Evolutionary conservation across 1,140 invertebrate genomes (phyloP), one percentile per base, ranked within the genome.

Genomic region (Coelopa frigida): DNA sequence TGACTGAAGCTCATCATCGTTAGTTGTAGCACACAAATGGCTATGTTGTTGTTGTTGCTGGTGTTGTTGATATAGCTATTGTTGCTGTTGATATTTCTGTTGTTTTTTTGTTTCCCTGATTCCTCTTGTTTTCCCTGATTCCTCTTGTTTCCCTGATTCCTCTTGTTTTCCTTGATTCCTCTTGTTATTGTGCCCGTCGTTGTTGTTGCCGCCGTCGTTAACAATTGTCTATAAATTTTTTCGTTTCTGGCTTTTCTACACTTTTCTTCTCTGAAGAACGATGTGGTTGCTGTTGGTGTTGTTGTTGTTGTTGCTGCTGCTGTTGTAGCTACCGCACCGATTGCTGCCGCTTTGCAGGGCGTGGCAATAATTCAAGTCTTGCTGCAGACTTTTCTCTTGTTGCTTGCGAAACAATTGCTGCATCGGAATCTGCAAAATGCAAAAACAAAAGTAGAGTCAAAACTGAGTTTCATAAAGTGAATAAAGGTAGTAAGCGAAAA

Each of bases 341-440:
- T 37, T 49, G 44, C 27, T 42, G 49, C 36, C 56, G 59, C 61
- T 22, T 22, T 18, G n/a, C 29, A 27, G 15, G 58, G 60, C 58
- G 58, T 61, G 33, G 59, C 59, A 58, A 63, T 63, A 63, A 61
- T 63, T 63, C 52, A 63, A 63, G 61, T 63, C 61, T 62, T 63
- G 58, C 51, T 63, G 61, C 51, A 53, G 60, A 63, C 60, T 63
- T 63, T 63, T 63, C 60, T 63, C 56, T 41, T 56, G 52, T 54
- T 52, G 54, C 54, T 63, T 61, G 60, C 49, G 49, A 63, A 56
- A 58, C 60, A 51, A 23, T 36, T 33, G 37, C 63, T 53, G 46
- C 56, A 53, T 58, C 55, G 55, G 51, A 43, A 52, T 52, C 37
- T 47, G 27, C 55, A 57, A 58, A 60, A 49, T 39, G 51, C 48